phyloP scores from a whole-genome alignment of 2,888 invertebrate genomes.

The Orchestes rusci region DNA sequence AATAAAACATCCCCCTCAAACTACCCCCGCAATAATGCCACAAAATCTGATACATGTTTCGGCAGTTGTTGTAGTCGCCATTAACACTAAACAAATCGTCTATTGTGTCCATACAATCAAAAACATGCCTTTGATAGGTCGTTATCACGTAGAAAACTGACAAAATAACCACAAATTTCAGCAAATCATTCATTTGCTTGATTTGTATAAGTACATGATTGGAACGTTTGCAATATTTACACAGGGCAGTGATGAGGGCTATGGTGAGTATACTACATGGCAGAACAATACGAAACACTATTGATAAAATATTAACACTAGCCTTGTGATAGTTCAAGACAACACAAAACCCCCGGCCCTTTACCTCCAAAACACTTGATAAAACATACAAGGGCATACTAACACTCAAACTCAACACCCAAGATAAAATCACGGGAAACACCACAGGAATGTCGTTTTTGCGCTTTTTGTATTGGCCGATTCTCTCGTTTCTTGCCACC shows the following conservation, averaged over 20 bases:
- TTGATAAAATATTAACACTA: slow-evolving; percentile 35
- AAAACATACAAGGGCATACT: slow-evolving; percentile 54
- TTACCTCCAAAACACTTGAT: slow-evolving; percentile 44
- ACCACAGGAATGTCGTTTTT: slow-evolving; percentile 46
- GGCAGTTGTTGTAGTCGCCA: slow-evolving; percentile 24
- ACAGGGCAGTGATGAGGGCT: not conserved
- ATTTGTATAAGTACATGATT: not conserved
- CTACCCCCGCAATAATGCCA: slow-evolving; percentile 34
- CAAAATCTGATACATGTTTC: slow-evolving; percentile 33
- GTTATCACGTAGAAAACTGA: slow-evolving; percentile 34
- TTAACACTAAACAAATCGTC: slow-evolving; percentile 9
- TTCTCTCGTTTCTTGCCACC: slow-evolving; percentile 39
- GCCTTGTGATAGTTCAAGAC: slow-evolving; percentile 46
- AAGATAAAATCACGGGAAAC: slow-evolving; percentile 51
- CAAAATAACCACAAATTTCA: slow-evolving; percentile 35
- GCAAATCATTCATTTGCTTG: slow-evolving; percentile 12
- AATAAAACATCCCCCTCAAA: slow-evolving; percentile 31
- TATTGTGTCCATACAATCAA: slow-evolving; percentile 27
- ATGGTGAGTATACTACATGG: slow-evolving; percentile 6
- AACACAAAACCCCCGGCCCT: slow-evolving; percentile 46
- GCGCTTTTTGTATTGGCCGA: slow-evolving; percentile 49
- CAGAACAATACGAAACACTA: slow-evolving; percentile 33
- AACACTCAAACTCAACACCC: slow-evolving; percentile 52
- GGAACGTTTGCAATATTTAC: not conserved
- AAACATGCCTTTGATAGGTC: slow-evolving; percentile 36